A percentile compares a stretch with the other conserved stretches of the same genome.
These are phyloP conservation scores for Clarias fuscus DNA, from an alignment of 2,797 vertebrate species.

Conservation along the genomic window DNA sequence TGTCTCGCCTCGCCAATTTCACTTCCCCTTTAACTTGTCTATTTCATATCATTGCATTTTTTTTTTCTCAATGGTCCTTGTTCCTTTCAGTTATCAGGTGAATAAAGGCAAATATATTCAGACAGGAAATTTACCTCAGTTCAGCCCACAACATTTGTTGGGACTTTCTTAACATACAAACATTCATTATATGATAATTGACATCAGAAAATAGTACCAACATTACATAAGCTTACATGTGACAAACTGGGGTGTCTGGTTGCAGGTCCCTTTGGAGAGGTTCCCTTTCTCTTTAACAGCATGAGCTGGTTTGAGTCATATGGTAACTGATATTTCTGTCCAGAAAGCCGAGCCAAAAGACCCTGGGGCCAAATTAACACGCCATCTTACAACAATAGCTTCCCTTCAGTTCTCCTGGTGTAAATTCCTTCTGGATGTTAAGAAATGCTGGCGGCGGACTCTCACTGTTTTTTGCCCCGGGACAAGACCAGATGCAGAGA, in stretches of 20 bases:
- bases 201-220: constrained; percentile 24
- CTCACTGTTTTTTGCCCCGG: constrained; percentile 28
- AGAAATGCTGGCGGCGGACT: constrained; percentile 34
- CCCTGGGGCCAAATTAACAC: constrained; percentile 45
- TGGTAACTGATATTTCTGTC: constrained; percentile 40
- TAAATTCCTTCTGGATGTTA: constrained; percentile 48
- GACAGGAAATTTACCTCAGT: not conserved
- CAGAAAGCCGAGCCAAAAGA: constrained; percentile 15
- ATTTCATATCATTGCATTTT: not conserved
- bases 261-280: constrained; percentile 28
- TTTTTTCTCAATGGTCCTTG: constrained; percentile 17
- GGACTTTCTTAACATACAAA: not conserved
- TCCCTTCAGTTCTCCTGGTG: constrained; percentile 34
- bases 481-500: constrained; percentile 47
- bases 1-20: constrained; percentile 51
- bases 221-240: constrained; percentile 26
- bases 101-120: not conserved
- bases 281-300: constrained; percentile 39
- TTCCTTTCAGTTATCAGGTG: not conserved
- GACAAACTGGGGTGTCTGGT: constrained; percentile 30
- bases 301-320: constrained; percentile 39
- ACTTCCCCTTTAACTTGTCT: constrained; percentile 25
- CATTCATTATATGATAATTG: constrained; percentile 13
- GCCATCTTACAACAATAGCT: constrained; percentile 53
- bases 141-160: not conserved